Base-by-base conservation (phyloP, 2,888 invertebrate genomes). In the Lepidocyrtinus sp. region DNA sequence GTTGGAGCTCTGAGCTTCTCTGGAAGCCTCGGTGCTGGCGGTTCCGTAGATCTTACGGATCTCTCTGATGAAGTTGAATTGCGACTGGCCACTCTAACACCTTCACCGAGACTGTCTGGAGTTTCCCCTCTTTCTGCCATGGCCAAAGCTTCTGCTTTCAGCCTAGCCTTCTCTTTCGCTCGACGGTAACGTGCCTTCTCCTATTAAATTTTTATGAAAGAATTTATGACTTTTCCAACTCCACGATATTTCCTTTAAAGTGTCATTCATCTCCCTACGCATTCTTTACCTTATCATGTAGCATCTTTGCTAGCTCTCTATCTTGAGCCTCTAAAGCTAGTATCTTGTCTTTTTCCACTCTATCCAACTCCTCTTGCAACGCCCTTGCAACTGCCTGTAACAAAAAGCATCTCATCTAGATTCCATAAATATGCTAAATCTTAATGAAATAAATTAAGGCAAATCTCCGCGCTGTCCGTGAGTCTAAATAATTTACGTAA, bases 271-370 rank as follows among this genome's bases (percentile, higher is more conserved):
- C 25, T 65, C 9, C 9, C 12, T 22, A 24, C 12, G 17, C 17
- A 24, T 25, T 15, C 24, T n/a, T 12, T 65, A 87, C 87, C 86
- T 92, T 90, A 88, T 94, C 94, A 88, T 94, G 94, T 63, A 95
- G 88, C 90, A 94, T 91, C 88, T 92, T 92, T 1, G 94, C 94
- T 68, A 94, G 88, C 88, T 94, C 94, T 82, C 93, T 92, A 87
- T 95, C 94, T 88, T 94, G 94, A 0, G 93, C 94, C 89, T 95
- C 94, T 86, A 94, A 93, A 1, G 94, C 94, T 83, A 94, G 88
- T 87, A 93, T 90, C 83, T 93, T 90, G 88, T 93, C 93, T 25
- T 89, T 88, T 87, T 91, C 91, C 79, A 91, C 88, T 82, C 90
- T 88, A 17, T 91, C 90, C 7, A 85, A 15, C 88, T 94, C 92